Evolutionary conservation across 1,140 invertebrate genomes (phyloP).

Genomic region (Drosophila hydei): DNA sequence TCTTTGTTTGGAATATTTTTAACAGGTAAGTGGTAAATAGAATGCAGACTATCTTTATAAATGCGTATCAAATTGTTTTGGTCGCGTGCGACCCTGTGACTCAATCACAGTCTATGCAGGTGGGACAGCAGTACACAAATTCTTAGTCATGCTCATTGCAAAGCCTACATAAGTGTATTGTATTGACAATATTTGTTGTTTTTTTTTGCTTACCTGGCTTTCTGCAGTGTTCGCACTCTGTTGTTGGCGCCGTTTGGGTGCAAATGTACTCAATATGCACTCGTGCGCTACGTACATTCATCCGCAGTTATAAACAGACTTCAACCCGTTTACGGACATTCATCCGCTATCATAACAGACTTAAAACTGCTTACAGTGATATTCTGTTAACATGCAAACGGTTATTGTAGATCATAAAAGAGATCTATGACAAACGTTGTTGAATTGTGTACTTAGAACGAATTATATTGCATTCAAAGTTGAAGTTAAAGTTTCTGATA

Average conservation of each 20-base stretch:
- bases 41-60: not conserved
- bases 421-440: not conserved
- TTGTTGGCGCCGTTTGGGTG: conserved; percentile 32
- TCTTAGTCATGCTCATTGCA: conserved; percentile 29
- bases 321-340: too few species aligned
- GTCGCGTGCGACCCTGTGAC: conserved; percentile 33
- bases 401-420: not conserved
- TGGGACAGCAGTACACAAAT: conserved; percentile 9
- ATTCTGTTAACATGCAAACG: conserved; percentile 1
- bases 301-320: too few species aligned
- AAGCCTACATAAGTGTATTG: conserved; percentile 5
- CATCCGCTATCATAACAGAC: too few species aligned
- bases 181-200: conserved; percentile 1
- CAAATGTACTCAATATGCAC: conserved; percentile 62
- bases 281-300: conserved; percentile 1
- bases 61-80: conserved; percentile 16
- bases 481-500: not conserved
- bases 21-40: conserved; percentile 24
- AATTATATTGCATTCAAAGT: not conserved
- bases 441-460: not conserved
- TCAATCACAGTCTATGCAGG: conserved; percentile 10
- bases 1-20: conserved; percentile 15
- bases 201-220: not conserved
- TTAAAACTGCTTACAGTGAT: not conserved
- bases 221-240: conserved; percentile 34